Percentiles rank a stretch among this genome's conserved stretches.
Evolutionary conservation across 2,113 vertebrate genomes (phyloP).

Genomic region (Sorex araneus): DNA sequence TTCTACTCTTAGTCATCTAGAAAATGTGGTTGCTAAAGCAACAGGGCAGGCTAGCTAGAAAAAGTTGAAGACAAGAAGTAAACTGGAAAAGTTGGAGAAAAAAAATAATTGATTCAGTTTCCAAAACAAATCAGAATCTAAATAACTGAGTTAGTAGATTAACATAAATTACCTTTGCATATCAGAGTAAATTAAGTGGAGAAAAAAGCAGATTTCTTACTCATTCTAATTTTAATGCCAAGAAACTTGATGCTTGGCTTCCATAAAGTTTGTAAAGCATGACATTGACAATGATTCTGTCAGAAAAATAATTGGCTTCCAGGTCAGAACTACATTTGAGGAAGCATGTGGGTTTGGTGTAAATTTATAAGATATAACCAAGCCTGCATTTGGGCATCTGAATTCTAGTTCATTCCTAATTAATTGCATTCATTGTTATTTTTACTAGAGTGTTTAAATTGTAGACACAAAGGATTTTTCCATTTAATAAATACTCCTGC

Average conservation of each 20-base stretch:
- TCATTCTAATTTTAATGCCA: constrained; percentile 3
- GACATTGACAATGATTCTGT: neutral
- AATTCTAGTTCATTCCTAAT: neutral
- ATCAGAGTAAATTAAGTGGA: constrained; percentile 4
- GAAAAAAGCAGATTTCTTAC: neutral
- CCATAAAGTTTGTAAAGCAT: neutral
- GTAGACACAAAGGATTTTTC: constrained; percentile 3
- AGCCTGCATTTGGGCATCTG: neutral
- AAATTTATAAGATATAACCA: neutral
- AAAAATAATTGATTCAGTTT: neutral
- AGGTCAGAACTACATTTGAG: neutral
- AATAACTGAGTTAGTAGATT: constrained; percentile 30
- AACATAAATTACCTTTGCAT: neutral
- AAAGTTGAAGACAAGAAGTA: neutral
- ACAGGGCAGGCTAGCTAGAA: neutral
- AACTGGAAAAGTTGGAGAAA: neutral
- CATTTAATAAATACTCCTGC: constrained; percentile 4
- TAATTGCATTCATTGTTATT: neutral
- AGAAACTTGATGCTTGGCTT: neutral
- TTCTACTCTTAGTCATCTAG: neutral
- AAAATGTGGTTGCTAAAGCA: neutral
- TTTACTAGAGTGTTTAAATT: neutral
- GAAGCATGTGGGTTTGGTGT: neutral
- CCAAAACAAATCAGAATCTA: constrained; percentile 24
- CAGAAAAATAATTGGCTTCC: neutral